Evolutionary conservation across 2,888 invertebrate genomes (phyloP).

Genomic region (Latrodectus elegans): DNA sequence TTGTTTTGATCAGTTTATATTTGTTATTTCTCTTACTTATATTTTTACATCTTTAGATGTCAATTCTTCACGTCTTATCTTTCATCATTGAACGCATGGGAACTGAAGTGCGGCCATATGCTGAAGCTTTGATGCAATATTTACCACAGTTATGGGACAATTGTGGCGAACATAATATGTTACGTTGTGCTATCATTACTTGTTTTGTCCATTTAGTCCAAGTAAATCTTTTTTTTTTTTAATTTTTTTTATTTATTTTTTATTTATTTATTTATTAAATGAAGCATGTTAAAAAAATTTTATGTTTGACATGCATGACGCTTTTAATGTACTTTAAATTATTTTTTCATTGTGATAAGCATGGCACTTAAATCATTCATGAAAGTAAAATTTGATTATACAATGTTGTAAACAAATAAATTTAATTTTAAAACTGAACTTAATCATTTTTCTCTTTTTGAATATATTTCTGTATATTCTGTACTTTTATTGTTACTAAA

Average conservation of each 20-base stretch:
- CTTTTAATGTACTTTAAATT: no score
- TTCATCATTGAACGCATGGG: constrained; percentile 91
- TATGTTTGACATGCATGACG: no score
- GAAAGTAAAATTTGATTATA: no score
- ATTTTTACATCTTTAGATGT: constrained; percentile 81
- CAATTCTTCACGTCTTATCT: constrained; percentile 90
- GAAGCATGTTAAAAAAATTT: no score
- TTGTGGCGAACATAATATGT: constrained; percentile 90
- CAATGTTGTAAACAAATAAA: no score
- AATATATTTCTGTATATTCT: no score
- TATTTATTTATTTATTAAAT: not conserved
- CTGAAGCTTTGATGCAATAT: constrained; percentile 84
- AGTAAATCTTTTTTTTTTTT: constrained; percentile 75
- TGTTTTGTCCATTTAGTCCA: constrained; percentile 90
- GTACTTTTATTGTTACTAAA: no score
- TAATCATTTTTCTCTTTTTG: no score
- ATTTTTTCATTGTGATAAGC: no score
- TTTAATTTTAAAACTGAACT: no score
- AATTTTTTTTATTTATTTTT: not conserved
- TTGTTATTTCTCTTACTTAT: constrained; percentile 4
- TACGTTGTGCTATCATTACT: constrained; percentile 91
- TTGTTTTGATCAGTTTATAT: not conserved
- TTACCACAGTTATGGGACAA: constrained; percentile 92
- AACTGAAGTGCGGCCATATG: constrained; percentile 82
- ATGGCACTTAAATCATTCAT: no score